phyloP scores from a whole-genome alignment of 2,888 invertebrate species.

The Chymomyza caudatula region DNA sequence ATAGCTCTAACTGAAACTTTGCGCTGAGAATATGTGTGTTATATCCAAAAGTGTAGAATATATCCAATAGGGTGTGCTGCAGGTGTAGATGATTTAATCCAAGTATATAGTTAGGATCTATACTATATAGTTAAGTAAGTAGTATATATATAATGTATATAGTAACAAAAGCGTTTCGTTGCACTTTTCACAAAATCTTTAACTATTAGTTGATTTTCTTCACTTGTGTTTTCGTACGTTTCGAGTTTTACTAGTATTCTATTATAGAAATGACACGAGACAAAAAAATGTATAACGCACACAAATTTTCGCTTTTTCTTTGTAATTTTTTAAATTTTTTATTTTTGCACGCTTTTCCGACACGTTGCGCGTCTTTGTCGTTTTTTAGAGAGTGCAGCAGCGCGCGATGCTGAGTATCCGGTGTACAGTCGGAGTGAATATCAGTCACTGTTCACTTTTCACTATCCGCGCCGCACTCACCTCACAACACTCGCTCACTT shows the following conservation, averaged over 20 bases:
- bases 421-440: slow-evolving; percentile 32
- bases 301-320: slow-evolving; percentile 18
- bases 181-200: slow-evolving; percentile 46
- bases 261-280: slow-evolving; percentile 10
- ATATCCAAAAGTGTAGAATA: slow-evolving; percentile 47
- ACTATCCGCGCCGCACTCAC: slow-evolving; percentile 33
- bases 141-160: slow-evolving; percentile 23
- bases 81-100: slow-evolving; percentile 61
- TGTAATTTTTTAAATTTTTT: slow-evolving; percentile 6
- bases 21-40: slow-evolving; percentile 19
- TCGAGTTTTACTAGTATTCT: neutral
- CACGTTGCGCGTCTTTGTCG: slow-evolving; percentile 36
- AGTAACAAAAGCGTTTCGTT: slow-evolving; percentile 27
- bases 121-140: slow-evolving; percentile 17
- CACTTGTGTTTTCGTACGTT: slow-evolving; percentile 21
- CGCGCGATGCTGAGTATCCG: slow-evolving; percentile 18
- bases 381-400: slow-evolving; percentile 19
- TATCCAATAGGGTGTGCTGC: slow-evolving; percentile 60
- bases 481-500: slow-evolving; percentile 10
- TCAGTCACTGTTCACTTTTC: slow-evolving; percentile 10
- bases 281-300: slow-evolving; percentile 25
- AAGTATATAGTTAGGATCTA: slow-evolving; percentile 16
- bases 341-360: slow-evolving; percentile 52
- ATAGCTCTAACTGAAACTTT: slow-evolving; percentile 40
- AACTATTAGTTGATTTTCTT: slow-evolving; percentile 24